Evolutionary conservation across 2,113 vertebrate species (phyloP), one percentile per base, ranked within the genome.

Genomic region (Cyanoderma ruficeps): DNA sequence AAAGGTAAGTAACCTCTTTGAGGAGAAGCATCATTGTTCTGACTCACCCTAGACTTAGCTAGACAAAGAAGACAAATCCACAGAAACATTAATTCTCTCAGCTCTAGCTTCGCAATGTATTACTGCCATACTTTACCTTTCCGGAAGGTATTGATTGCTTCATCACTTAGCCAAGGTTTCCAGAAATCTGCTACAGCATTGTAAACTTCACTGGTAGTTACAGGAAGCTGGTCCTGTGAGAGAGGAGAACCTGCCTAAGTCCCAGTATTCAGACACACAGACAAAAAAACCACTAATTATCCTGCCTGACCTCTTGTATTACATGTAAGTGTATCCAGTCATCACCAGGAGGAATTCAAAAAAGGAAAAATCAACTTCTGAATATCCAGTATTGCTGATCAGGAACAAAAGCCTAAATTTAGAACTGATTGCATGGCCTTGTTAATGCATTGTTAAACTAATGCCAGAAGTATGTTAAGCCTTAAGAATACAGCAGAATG

Each of bases 181-280:
- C 99, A 99, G 83, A 99, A 98, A 71, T 98, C 94, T 42, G 98
- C 98, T 49, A 98, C 99, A 22, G 99, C 98, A 70, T 97, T 92
- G 80, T 99, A 99, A 88, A 99, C 97, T 87, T 97, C 98, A 82
- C 98, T 99, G 24, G 97, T 97, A 30, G 96, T 96, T 9, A 95
- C 67, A 47, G 98, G 98, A 95, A 99, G 96, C 94, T 99, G 99
- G 96, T 99, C 99, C 99, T 99, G 77, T 91, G 53, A 97, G 90
- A 78, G 96, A 92, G 47, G 17, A 97, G 85, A 83, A 89, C 31
- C 5, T 83, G 17, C 28, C 42, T 87, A 67, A 92, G 27, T 64
- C 39, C 80, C 44, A 64, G 25, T 41, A 33, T 67, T 86, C 39
- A 81, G 53, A 90, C 9, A 81, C 15, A 78, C 2, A 72, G 35